Evolutionary conservation across 2,797 vertebrate species (phyloP), one percentile per base, ranked within the genome.

Genomic region (Schizothorax lantsangensis): DNA sequence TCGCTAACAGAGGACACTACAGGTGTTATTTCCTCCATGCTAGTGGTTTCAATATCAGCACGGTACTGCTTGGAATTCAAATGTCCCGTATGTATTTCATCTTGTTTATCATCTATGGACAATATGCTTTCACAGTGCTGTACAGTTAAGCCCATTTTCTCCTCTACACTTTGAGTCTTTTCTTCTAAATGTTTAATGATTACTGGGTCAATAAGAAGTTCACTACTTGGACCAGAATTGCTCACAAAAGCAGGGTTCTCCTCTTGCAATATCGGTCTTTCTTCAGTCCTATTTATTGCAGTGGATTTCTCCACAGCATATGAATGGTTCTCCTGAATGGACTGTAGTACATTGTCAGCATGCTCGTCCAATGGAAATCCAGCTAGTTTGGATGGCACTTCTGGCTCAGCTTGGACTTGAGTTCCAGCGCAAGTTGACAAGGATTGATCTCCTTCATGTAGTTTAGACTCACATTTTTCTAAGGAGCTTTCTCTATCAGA

Each of bases 311-410:
- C 68, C 62, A 3, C 36, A 81, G 57, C 38, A 79, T 21, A 3
- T 47, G 19, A 80, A 84, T 74, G 47, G 19, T 90, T 88, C 38
- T 90, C 89, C 49, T 33, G 81, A 62, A 54, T 26, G 2, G 90
- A 84, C 79, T 84, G 79, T 83, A 86, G 73, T 40, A 19, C 72
- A 2, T 11, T 30, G 73, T 38, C 72, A 66, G 10, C 68, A 23
- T 85, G 86, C 45, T 87, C 77, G 38, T 89, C 86, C 0, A 49
- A 79, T 30, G 33, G 3, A 43, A 86, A 12, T 21, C 64, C 6
- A 5, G 86, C 14, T 7, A 81, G n/a, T 84, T 86, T 49, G 6
- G 12, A 69, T 17, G 84, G 14, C 12, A 62, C 57, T 84, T 84
- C 80, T 59, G 85, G 19, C 23, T 69, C 62, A 49, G 23, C 71